Evolutionary conservation across 2,888 invertebrate genomes (phyloP).

Genomic region (Trisateles emortualis): DNA sequence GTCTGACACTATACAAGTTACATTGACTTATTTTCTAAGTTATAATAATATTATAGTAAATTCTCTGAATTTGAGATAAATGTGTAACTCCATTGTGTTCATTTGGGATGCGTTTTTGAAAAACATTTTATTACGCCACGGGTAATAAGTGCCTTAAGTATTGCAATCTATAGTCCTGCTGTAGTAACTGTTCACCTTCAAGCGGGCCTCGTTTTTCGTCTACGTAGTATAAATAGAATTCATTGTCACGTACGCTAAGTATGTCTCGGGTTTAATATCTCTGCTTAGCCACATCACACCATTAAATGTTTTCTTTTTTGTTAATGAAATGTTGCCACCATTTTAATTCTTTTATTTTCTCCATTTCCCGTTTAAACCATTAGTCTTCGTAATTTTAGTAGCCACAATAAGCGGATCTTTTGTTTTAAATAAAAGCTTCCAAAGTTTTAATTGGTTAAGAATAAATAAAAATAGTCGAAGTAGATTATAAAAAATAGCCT

Average conservation of each 20-base stretch:
- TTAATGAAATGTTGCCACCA: conserved; percentile 57
- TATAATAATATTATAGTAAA: no score
- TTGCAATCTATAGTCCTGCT: no score
- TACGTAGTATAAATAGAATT: background rate
- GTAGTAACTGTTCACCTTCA: no score
- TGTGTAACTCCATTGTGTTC: no score
- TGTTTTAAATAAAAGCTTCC: conserved; percentile 18
- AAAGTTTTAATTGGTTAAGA: no score
- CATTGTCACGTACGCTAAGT: conserved; percentile 27
- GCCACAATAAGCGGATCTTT: conserved; percentile 35
- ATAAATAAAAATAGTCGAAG: no score
- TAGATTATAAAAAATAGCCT: no score
- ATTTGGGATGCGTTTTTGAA: no score
- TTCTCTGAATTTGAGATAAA: no score
- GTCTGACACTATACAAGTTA: conserved; percentile 10
- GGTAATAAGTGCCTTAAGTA: no score
- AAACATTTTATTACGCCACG: no score
- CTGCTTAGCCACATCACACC: conserved; percentile 57
- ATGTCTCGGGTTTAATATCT: conserved; percentile 33
- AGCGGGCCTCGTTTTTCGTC: no score
- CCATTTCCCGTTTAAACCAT: conserved; percentile 44
- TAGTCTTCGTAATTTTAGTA: conserved; percentile 33
- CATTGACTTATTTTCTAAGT: background rate
- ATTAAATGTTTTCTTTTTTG: conserved; percentile 68
- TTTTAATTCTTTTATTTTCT: conserved; percentile 57